phyloP scores from a whole-genome alignment of 53 echinoderm and acorn worm genomes.

The Zoroaster sp. region DNA sequence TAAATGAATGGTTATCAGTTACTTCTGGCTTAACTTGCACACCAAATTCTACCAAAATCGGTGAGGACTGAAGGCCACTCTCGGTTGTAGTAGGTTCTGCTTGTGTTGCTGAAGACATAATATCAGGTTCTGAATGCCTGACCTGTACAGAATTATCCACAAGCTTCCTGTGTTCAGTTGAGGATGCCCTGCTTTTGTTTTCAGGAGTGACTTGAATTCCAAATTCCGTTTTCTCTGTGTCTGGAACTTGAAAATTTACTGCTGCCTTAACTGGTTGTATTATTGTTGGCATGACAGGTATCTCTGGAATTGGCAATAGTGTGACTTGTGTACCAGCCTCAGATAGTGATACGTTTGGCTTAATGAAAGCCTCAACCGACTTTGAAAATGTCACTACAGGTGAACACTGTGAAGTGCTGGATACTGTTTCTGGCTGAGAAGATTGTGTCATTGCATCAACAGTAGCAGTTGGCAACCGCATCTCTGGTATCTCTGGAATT shows the following conservation, averaged over 20 bases:
- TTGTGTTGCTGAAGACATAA: background rate
- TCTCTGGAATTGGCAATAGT: background rate
- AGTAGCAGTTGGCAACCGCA: no score
- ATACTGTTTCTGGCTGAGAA: background rate
- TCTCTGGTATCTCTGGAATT: background rate
- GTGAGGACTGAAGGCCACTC: background rate
- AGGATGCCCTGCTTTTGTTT: constrained; percentile 7
- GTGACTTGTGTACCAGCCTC: constrained; percentile 13
- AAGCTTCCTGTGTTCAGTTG: background rate
- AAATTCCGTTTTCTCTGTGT: constrained; percentile 5
- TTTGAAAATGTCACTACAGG: background rate
- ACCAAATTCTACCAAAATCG: background rate
- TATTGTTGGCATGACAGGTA: constrained; percentile 5
- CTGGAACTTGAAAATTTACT: constrained; percentile 2
- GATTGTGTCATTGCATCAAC: no score
- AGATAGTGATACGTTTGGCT: background rate
- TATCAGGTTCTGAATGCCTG: background rate
- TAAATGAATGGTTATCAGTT: constrained; percentile 1
- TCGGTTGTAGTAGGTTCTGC: background rate
- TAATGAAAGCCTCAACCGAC: constrained; percentile 7
- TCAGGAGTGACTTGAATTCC: constrained; percentile 21
- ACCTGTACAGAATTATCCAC: constrained; percentile 31
- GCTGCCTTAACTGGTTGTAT: constrained; percentile 41
- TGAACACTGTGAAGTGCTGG: constrained; percentile 11
- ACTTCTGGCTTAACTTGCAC: constrained; percentile 36